Conservation (phyloP, 1,140 invertebrate genomes). For the Wasmannia auropunctata region DNA sequence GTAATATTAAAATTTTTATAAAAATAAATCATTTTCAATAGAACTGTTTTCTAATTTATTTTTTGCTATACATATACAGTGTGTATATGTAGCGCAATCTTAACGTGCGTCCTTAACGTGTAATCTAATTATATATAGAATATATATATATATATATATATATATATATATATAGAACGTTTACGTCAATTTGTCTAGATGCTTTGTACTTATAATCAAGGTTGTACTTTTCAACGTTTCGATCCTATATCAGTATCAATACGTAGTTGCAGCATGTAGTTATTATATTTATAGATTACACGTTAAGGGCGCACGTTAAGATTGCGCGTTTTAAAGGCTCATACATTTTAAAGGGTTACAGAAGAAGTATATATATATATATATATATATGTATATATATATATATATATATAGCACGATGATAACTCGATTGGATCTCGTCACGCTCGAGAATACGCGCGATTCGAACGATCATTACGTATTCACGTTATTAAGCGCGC, state of each 20-base stretch:
- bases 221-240: neutral
- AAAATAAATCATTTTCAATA: too few species aligned
- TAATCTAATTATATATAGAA: too few species aligned
- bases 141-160: too few species aligned
- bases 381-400: neutral
- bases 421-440: slow-evolving; percentile 70
- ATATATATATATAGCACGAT: slow-evolving; percentile 32
- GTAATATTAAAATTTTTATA: too few species aligned
- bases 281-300: slow-evolving; percentile 17
- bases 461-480: slow-evolving; percentile 57
- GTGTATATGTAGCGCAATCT: too few species aligned
- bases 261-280: neutral
- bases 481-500: slow-evolving; percentile 67
- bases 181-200: too few species aligned
- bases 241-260: neutral
- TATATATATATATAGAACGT: too few species aligned
- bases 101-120: too few species aligned
- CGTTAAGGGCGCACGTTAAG: slow-evolving; percentile 5
- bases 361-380: neutral
- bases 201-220: too few species aligned
- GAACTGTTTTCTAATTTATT: too few species aligned
- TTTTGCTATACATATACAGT: too few species aligned
- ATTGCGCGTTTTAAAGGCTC: neutral
- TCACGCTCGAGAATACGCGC: slow-evolving; percentile 59
- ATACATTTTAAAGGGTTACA: neutral